Evolutionary conservation across 2,797 vertebrate genomes (phyloP).

Genomic region (Tokudaia tokunoshimensis): DNA sequence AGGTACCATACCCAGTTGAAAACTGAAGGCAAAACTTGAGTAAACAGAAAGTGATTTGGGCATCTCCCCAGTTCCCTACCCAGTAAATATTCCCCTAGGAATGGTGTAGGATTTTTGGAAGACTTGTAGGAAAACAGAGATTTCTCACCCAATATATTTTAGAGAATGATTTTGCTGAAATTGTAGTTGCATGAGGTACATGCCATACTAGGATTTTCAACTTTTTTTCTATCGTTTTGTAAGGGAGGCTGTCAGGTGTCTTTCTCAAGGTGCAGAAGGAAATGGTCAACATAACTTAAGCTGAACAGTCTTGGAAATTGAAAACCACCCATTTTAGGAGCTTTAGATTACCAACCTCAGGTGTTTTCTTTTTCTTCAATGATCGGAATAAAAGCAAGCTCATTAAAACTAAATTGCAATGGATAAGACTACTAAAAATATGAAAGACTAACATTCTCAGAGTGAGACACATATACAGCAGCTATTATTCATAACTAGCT

Average conservation of each 20-base stretch:
- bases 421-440: background rate
- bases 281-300: conserved; percentile 32
- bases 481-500: background rate
- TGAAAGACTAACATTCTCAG: background rate
- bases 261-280: background rate
- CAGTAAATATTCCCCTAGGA: conserved; percentile 53
- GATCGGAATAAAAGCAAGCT: background rate
- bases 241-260: background rate
- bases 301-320: conserved; percentile 1
- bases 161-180: conserved; percentile 52
- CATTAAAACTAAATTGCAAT: background rate
- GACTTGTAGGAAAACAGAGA: conserved; percentile 9
- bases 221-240: conserved; percentile 14
- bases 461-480: background rate
- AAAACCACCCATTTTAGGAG: conserved; percentile 32
- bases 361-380: conserved; percentile 19
- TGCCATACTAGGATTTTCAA: conserved; percentile 29
- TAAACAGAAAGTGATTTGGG: conserved; percentile 50
- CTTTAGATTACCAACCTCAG: conserved; percentile 17
- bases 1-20: conserved; percentile 28
- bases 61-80: conserved; percentile 2
- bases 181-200: background rate
- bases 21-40: conserved; percentile 32
- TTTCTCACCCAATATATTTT: background rate
- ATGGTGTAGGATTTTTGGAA: conserved; percentile 56